Percentiles rank a stretch among this genome's conserved stretches.
These are phyloP conservation scores for Coelopa frigida DNA, from an alignment of 1,140 invertebrate species.

Conservation along the genomic window DNA sequence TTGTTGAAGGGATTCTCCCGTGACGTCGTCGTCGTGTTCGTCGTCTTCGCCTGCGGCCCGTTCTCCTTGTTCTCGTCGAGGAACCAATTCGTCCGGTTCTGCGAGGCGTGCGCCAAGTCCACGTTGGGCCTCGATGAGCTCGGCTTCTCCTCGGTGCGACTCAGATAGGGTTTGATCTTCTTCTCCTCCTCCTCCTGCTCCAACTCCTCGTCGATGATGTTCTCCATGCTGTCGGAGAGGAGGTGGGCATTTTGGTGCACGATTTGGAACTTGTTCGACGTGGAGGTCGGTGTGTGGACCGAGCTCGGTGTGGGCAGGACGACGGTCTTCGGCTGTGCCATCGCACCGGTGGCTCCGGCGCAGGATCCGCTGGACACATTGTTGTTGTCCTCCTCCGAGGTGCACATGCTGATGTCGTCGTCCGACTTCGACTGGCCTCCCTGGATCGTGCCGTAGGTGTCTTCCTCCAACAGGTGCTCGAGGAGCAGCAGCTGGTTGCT, in stretches of 20 bases:
- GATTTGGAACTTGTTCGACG: slow-evolving; percentile 20
- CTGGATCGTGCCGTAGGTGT: slow-evolving; percentile 35
- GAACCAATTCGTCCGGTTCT: slow-evolving; percentile 40
- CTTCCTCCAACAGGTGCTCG: slow-evolving; percentile 40
- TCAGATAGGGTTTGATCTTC: slow-evolving; percentile 22
- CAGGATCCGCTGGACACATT: slow-evolving; percentile 1
- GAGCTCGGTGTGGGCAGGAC: slow-evolving; percentile 11
- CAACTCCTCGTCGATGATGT: slow-evolving; percentile 21
- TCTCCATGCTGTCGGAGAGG: slow-evolving; percentile 34
- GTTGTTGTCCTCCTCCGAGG: slow-evolving; percentile 36
- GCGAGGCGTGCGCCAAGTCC: slow-evolving; percentile 22
- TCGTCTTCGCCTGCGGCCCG: no score
- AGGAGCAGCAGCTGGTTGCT: slow-evolving; percentile 40
- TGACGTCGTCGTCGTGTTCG: slow-evolving; percentile 1
- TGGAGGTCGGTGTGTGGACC: not conserved
- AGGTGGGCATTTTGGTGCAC: slow-evolving; percentile 38
- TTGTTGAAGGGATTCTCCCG: slow-evolving; percentile 19
- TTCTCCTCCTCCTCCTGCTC: slow-evolving; percentile 17
- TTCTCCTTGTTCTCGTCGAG: slow-evolving; percentile 17
- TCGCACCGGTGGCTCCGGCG: not conserved
- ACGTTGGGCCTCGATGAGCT: slow-evolving; percentile 7
- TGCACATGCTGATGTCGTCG: slow-evolving; percentile 39
- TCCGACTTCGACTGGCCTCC: slow-evolving; percentile 18
- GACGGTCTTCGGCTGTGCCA: slow-evolving; percentile 6
- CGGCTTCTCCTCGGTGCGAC: slow-evolving; percentile 20